Conservation (phyloP, 2,888 invertebrate genomes). For the Platypus cylindrus region DNA sequence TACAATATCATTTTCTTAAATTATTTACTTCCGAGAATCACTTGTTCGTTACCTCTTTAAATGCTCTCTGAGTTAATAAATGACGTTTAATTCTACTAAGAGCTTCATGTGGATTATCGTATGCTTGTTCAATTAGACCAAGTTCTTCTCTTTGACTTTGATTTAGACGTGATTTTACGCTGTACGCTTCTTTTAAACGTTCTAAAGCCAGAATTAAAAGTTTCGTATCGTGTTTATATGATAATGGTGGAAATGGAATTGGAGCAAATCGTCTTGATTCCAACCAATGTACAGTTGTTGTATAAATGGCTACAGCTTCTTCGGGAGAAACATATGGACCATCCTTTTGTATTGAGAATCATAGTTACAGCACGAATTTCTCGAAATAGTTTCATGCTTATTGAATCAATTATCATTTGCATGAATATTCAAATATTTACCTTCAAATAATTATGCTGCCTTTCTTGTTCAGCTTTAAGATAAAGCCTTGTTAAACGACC, state of each 20-base stretch:
- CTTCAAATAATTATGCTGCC: constrained; percentile 98
- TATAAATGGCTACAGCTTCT: constrained; percentile 99
- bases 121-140: constrained; percentile 98
- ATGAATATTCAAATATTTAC: no score
- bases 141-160: constrained; percentile 98
- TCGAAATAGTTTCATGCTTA: no score
- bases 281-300: constrained; percentile 99
- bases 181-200: constrained; percentile 92
- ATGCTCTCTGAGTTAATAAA: constrained; percentile 92
- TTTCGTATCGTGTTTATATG: constrained; percentile 99
- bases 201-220: constrained; percentile 93
- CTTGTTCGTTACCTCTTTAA: constrained; percentile 94
- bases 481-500: constrained; percentile 95
- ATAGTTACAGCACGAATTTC: no score
- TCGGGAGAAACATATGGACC: constrained; percentile 99
- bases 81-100: constrained; percentile 98
- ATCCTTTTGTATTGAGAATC: no score
- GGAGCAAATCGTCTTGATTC: constrained; percentile 97
- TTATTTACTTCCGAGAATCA: no score
- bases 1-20: no score
- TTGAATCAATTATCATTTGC: no score
- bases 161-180: constrained; percentile 92
- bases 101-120: constrained; percentile 99
- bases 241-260: constrained; percentile 97
- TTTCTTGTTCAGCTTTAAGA: constrained; percentile 94